These are phyloP conservation scores for Crocidura indochinensis DNA, from an alignment of 2,797 vertebrate species.

Conservation along the genomic window DNA sequence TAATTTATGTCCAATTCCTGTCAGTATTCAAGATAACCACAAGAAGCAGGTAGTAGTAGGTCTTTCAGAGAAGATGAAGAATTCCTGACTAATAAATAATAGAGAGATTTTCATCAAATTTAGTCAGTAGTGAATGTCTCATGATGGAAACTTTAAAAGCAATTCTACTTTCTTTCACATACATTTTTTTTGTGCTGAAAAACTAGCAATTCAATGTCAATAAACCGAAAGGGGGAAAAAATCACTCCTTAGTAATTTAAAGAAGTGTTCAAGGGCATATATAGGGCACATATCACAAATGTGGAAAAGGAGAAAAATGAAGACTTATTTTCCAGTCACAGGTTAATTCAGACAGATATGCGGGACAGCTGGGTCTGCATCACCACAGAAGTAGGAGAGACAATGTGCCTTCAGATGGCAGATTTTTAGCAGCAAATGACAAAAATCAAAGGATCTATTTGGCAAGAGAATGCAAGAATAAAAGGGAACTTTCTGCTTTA, in stretches of 20 bases:
- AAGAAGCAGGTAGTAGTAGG: not conserved
- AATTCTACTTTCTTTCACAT: slow-evolving; percentile 32
- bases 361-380: slow-evolving; percentile 86
- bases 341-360: slow-evolving; percentile 82
- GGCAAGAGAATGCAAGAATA: slow-evolving; percentile 80
- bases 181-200: slow-evolving; percentile 25
- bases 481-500: slow-evolving; percentile 77
- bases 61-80: not conserved
- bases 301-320: slow-evolving; percentile 91
- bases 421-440: slow-evolving; percentile 90
- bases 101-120: slow-evolving; percentile 31
- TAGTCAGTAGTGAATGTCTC: slow-evolving; percentile 40
- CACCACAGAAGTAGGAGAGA: slow-evolving; percentile 88
- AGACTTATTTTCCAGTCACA: slow-evolving; percentile 91
- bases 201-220: slow-evolving; percentile 88
- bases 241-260: slow-evolving; percentile 87
- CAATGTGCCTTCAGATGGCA: slow-evolving; percentile 88
- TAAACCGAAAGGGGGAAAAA: slow-evolving; percentile 88
- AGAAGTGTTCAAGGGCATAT: slow-evolving; percentile 89
- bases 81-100: too few relatives aligned
- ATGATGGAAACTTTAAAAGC: not conserved
- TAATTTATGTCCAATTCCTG: not conserved
- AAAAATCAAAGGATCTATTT: slow-evolving; percentile 87
- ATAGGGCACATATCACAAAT: slow-evolving; percentile 83
- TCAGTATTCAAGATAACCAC: not conserved